Conservation (phyloP, 2,888 invertebrate species). For the Antheraea yamamai region DNA sequence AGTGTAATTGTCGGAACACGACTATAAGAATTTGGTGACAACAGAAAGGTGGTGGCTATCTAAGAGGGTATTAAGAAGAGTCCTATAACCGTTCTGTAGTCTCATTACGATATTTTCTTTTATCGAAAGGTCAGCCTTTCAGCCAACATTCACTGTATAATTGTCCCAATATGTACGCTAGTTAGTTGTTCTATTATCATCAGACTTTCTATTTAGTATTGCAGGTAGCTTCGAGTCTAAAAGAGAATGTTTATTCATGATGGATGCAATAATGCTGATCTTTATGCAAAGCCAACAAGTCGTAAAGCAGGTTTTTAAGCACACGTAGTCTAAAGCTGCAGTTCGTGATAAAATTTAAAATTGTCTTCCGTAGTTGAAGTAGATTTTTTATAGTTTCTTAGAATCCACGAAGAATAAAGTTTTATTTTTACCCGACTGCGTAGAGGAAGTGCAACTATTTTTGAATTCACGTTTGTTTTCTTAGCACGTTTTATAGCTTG, state of each 20-base stretch:
- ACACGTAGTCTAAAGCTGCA: constrained; percentile 28
- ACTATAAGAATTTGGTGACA: not conserved
- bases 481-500: no score
- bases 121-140: not conserved
- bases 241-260: constrained; percentile 39
- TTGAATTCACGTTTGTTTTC: no score
- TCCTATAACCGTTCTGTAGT: not conserved
- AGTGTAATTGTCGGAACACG: not conserved
- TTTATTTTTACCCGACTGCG: not conserved
- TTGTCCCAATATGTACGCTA: not conserved
- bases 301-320: constrained; percentile 34
- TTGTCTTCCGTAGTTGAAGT: constrained; percentile 19
- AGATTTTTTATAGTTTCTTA: not conserved
- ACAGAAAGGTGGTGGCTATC: not conserved
- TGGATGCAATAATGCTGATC: constrained; percentile 36
- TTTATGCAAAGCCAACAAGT: constrained; percentile 31
- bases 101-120: not conserved
- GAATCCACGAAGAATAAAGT: constrained; percentile 5
- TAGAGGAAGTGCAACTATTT: no score
- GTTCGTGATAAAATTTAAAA: constrained; percentile 36
- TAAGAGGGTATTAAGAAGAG: not conserved
- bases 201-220: constrained; percentile 15
- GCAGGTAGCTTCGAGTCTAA: constrained; percentile 10
- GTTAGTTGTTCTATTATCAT: not conserved
- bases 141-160: not conserved